Evolutionary conservation across 2,888 invertebrate species (phyloP).

Genomic region (Hirtodrosophila duncani): DNA sequence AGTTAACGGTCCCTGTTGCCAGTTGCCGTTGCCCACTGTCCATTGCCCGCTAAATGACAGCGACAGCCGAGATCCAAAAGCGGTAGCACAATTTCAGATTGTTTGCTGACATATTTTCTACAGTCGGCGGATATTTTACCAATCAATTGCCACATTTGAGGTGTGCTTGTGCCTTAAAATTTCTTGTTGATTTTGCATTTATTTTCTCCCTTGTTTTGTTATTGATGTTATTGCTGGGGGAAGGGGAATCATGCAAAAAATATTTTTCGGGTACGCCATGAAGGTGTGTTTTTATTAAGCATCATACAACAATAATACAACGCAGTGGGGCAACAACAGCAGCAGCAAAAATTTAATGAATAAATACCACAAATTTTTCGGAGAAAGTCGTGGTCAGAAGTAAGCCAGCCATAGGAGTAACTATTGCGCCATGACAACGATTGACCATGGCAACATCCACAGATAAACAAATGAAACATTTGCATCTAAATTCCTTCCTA

Average conservation of each 20-base stretch:
- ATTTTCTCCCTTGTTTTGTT: slow-evolving; percentile 36
- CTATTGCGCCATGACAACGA: background rate
- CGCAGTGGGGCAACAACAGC: slow-evolving; percentile 41
- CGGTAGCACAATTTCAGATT: slow-evolving; percentile 62
- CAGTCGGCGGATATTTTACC: slow-evolving; percentile 43
- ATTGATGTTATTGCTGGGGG: slow-evolving; percentile 15
- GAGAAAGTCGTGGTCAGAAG: slow-evolving; percentile 65
- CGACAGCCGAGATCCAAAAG: slow-evolving; percentile 37
- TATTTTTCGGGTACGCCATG: slow-evolving; percentile 43
- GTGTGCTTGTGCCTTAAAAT: slow-evolving; percentile 35
- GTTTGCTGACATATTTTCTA: slow-evolving; percentile 52
- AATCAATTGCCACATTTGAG: slow-evolving; percentile 61
- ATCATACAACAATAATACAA: slow-evolving; percentile 17
- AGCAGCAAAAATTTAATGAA: slow-evolving; percentile 68
- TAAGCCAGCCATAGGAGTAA: slow-evolving; percentile 52
- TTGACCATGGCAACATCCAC: slow-evolving; percentile 40
- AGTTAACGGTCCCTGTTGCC: slow-evolving; percentile 45
- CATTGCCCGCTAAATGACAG: no score
- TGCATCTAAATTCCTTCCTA: slow-evolving; percentile 19
- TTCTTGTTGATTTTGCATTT: slow-evolving; percentile 59
- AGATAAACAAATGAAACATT: slow-evolving; percentile 28
- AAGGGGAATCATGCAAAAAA: slow-evolving; percentile 56
- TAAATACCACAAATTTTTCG: slow-evolving; percentile 66
- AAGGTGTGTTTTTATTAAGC: slow-evolving; percentile 47
- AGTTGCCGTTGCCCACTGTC: slow-evolving; percentile 4